Base-by-base conservation (phyloP, 1,140 invertebrate genomes). In the Aphaenogaster floridana region DNA sequence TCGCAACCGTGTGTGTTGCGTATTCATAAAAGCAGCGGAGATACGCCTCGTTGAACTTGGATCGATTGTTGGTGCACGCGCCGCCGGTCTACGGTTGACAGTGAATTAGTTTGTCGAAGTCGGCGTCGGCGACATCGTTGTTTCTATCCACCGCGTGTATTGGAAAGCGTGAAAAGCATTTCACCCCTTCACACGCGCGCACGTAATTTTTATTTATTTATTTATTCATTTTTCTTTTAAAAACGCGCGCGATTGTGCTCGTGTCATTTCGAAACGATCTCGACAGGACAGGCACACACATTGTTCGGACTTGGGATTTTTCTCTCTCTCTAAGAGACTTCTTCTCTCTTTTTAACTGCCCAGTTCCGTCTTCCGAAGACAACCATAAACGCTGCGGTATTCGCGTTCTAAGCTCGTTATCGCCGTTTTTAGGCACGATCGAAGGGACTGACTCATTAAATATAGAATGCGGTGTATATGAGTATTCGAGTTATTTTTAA, bases 401-500 rank as follows among this genome's bases (percentile, higher is more conserved):
- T 15, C 45, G 68, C 68, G 39, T 21, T 84, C 69, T 48, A 48
- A 76, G 13, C 69, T 48, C 69, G 54, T 61, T 81, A 81, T 84
- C 36, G 28, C 80, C 69, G 69, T 61, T 84, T 84, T 84, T 84
- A 84, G 80, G 69, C 69, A 45, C 34, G 69, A 76, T 48, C 34
- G 69, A 84, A 84, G 80, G 54, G 54, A 76, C 54, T 84, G 69
- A 84, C 42, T 61, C 15, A 84, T 84, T 84, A 84, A 84, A 84
- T 76, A 84, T 84, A 84, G 80, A 84, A 39, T 9, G 42, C 36
- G 13, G 34, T 61, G 69, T 84, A 84, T 84, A 83, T 74, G 68
- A 72, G 80, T 83, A 84, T 84, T 74, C 13, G 13, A 63, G 80
- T 84, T 84, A 84, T 84, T 84, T 84, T 84, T 84, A 84, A 84